A percentile compares a stretch with the other conserved stretches of the same genome.
Conservation (phyloP, 2,888 invertebrate genomes). For the Acronicta leporina region DNA sequence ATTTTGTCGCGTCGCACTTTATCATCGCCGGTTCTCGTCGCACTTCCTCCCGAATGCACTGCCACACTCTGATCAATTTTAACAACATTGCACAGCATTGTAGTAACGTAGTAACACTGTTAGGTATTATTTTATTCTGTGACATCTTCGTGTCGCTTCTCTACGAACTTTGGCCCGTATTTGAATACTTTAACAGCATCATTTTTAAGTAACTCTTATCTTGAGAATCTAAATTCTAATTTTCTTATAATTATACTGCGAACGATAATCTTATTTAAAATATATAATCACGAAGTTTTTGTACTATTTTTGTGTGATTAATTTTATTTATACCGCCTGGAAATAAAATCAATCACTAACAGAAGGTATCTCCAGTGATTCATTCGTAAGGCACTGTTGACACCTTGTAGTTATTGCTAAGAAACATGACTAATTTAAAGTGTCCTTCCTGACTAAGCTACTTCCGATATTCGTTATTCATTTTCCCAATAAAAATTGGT, state of each 20-base stretch:
- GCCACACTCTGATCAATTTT: constrained; percentile 58
- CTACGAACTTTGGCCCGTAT: too few relatives aligned
- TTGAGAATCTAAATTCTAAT: neutral
- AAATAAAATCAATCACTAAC: too few relatives aligned
- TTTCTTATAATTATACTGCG: constrained; percentile 1
- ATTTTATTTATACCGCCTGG: too few relatives aligned
- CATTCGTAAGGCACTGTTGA: constrained; percentile 31
- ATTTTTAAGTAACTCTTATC: neutral
- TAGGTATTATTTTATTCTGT: neutral
- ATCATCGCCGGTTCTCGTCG: constrained; percentile 35
- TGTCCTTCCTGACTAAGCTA: constrained; percentile 34
- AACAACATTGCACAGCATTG: constrained; percentile 1
- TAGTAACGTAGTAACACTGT: neutral
- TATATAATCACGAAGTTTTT: too few relatives aligned
- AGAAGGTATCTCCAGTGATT: constrained; percentile 36
- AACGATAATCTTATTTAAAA: too few relatives aligned
- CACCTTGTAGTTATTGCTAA: constrained; percentile 34
- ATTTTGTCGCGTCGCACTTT: constrained; percentile 60
- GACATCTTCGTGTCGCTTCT: too few relatives aligned
- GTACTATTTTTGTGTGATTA: too few relatives aligned
- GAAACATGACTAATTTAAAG: constrained; percentile 53
- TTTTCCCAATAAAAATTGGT: constrained; percentile 22
- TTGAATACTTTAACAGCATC: too few relatives aligned
- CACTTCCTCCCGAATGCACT: constrained; percentile 56
- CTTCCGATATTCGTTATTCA: constrained; percentile 34